A percentile compares a stretch with the other conserved stretches of the same genome.
Conservation (phyloP, 2,797 vertebrate species). For the Discoglossus pictus region DNA sequence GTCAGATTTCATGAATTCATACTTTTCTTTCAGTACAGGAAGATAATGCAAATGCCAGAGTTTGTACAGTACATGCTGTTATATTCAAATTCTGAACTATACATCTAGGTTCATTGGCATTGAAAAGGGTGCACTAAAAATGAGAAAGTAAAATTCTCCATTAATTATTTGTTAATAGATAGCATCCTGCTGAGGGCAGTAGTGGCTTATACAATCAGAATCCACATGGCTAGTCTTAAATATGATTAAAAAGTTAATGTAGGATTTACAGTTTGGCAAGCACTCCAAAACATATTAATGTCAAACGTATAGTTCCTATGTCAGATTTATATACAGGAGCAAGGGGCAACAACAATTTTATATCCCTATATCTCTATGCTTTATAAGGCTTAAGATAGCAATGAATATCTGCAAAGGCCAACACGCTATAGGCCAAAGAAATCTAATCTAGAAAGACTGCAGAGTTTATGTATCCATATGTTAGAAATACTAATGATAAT, state of each 20-base stretch:
- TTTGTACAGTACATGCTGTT: background rate
- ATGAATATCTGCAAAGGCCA: too few species aligned
- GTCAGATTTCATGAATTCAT: slow-evolving; percentile 19
- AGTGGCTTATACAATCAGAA: background rate
- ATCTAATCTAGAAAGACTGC: too few species aligned
- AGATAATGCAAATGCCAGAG: background rate
- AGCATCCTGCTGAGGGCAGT: slow-evolving; percentile 17
- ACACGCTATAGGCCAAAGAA: too few species aligned
- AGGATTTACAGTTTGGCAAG: slow-evolving; percentile 2
- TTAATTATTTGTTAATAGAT: slow-evolving; percentile 17
- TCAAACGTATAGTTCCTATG: background rate
- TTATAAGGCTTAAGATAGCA: too few species aligned
- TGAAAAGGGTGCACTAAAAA: background rate
- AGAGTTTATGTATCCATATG: too few species aligned
- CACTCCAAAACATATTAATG: background rate
- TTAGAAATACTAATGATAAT: too few species aligned
- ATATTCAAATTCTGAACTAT: slow-evolving; percentile 6
- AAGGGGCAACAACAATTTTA: slow-evolving; percentile 2
- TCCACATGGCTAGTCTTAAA: slow-evolving; percentile 1
- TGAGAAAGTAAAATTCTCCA: background rate
- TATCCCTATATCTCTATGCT: too few species aligned
- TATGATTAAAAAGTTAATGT: background rate
- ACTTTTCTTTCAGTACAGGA: slow-evolving; percentile 5
- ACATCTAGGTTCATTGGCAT: background rate
- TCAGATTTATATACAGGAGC: background rate